These are phyloP conservation scores for Diabrotica balteata DNA, from an alignment of 2,888 invertebrate genomes.

Conservation along the genomic window DNA sequence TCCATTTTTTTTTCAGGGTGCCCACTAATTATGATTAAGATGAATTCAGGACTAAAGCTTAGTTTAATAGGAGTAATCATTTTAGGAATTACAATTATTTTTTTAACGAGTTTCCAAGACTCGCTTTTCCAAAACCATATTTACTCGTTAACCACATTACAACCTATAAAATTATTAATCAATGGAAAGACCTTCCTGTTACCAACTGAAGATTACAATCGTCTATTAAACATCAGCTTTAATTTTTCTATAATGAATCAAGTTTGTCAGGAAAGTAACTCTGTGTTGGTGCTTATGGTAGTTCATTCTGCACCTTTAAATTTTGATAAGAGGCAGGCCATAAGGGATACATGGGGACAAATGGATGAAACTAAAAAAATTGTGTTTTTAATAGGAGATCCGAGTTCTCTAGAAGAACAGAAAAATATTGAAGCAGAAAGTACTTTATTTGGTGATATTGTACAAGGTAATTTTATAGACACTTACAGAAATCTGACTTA, in stretches of 20 bases:
- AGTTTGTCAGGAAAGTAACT: slow-evolving; percentile 40
- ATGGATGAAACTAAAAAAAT: slow-evolving; percentile 64
- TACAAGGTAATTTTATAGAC: slow-evolving; percentile 80
- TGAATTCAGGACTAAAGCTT: slow-evolving; percentile 42
- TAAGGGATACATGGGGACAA: slow-evolving; percentile 78
- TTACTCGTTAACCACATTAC: slow-evolving; percentile 15
- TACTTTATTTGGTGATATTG: slow-evolving; percentile 68
- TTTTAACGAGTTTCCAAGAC: slow-evolving; percentile 38
- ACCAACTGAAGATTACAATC: slow-evolving; percentile 41
- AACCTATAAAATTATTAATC: slow-evolving; percentile 43
- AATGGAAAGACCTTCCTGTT: slow-evolving; percentile 30
- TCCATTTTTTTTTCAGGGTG: slow-evolving; percentile 35
- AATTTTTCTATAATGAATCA: slow-evolving; percentile 40
- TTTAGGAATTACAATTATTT: slow-evolving; percentile 33
- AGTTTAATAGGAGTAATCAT: slow-evolving; percentile 36
- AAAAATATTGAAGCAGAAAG: slow-evolving; percentile 63
- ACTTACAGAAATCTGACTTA: slow-evolving; percentile 83
- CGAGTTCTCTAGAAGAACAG: slow-evolving; percentile 51
- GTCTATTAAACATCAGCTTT: slow-evolving; percentile 43
- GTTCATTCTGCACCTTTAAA: slow-evolving; percentile 75
- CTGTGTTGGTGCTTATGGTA: slow-evolving; percentile 66
- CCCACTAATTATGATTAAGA: slow-evolving; percentile 45
- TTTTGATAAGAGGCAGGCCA: slow-evolving; percentile 68
- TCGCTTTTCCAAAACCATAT: background rate
- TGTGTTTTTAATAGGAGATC: slow-evolving; percentile 73